Conservation (phyloP, 2,888 invertebrate species). For the Diaphora mendica region DNA sequence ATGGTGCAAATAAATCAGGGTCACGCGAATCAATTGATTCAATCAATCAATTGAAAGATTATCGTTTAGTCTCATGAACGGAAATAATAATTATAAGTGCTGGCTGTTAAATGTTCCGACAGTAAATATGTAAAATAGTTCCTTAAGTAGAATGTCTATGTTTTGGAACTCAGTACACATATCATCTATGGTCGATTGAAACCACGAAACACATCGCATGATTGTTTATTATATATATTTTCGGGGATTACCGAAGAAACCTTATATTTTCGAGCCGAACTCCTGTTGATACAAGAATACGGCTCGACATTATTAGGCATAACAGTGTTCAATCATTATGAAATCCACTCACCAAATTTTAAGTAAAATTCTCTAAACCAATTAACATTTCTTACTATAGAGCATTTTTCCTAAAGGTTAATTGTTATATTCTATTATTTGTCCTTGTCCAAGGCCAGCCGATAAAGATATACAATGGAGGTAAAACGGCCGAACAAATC, state of each 20-base stretch:
- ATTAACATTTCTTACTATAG: neutral
- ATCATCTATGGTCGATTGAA: no score
- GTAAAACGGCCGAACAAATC: neutral
- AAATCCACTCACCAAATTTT: neutral
- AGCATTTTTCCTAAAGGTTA: neutral
- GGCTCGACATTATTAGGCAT: neutral
- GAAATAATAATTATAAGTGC: neutral
- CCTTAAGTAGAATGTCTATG: neutral
- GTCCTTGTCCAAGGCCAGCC: neutral
- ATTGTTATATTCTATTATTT: neutral
- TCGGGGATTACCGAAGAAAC: no score
- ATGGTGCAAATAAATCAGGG: neutral
- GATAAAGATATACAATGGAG: neutral
- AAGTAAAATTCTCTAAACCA: neutral
- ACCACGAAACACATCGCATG: no score
- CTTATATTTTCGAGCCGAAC: no score
- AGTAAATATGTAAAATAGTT: neutral
- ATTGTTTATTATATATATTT: no score
- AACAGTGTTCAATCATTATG: neutral
- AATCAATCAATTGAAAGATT: neutral
- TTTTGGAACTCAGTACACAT: neutral
- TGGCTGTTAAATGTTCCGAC: neutral
- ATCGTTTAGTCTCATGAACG: neutral
- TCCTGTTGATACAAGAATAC: no score
- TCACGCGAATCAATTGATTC: neutral